Percentiles rank a stretch among this genome's conserved stretches.
Conservation (phyloP, 1,140 invertebrate species). For the Atta colombica region DNA sequence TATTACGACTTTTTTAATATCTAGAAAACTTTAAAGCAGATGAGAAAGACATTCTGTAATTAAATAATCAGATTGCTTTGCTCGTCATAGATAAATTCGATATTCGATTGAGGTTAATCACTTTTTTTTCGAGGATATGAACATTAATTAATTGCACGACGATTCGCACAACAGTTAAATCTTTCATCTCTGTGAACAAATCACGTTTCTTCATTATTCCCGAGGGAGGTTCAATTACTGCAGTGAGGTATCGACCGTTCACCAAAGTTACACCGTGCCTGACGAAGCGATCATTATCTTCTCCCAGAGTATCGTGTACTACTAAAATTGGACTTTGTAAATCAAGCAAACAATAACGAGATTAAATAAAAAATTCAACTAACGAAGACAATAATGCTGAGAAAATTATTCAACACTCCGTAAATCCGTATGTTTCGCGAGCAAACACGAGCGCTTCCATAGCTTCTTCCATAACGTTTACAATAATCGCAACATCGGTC, state of each 20-base stretch:
- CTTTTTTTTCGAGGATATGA: background rate
- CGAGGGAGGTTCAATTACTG: background rate
- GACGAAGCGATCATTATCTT: constrained; percentile 10
- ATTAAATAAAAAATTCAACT: background rate
- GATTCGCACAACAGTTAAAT: background rate
- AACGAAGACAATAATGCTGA: background rate
- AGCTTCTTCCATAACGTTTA: background rate
- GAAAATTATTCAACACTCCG: background rate
- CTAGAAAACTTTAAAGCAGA: background rate
- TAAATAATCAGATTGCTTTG: constrained; percentile 10
- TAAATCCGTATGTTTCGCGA: background rate
- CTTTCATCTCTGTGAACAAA: background rate
- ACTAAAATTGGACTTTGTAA: constrained; percentile 8
- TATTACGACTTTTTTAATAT: background rate
- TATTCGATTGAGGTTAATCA: constrained; percentile 51
- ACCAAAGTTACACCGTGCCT: background rate
- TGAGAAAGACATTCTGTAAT: constrained; percentile 11
- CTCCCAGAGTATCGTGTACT: background rate
- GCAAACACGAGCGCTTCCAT: background rate
- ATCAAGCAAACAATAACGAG: background rate
- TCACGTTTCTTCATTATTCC: constrained; percentile 37
- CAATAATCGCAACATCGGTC: constrained; percentile 37
- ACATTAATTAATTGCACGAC: constrained; percentile 32
- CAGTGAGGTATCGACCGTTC: constrained; percentile 12
- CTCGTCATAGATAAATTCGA: constrained; percentile 13